Base-by-base conservation (phyloP, 2,888 invertebrate genomes). In the Acronicta leporina region DNA sequence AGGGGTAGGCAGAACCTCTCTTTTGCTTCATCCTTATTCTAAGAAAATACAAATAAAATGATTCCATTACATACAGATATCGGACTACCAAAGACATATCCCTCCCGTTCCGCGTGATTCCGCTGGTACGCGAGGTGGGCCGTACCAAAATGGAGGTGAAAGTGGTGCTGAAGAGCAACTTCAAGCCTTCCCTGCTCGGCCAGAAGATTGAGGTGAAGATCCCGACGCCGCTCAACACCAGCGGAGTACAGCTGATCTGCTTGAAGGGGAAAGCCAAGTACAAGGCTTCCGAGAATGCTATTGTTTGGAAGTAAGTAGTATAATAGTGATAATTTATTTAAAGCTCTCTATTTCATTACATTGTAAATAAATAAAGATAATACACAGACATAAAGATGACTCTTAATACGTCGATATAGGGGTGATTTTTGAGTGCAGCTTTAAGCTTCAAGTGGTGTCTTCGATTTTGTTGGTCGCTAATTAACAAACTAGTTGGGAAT, bases 141-240 rank as follows among this genome's bases (percentile, higher is more conserved):
- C 97, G 99, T 76, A 99, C 99, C 81, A 99, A 99, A 94, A 99
- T 99, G 99, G 99, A 99, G 90, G 99, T 99, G 0, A 99, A 99
- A 89, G 99, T 99, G 13, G 99, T 99, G 0, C 95, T 99, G 54
- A 99, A 99, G 94, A 99, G 99, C 63, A 99, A 99, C 94, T 99
- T 99, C 92, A 99, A 99, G 91, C 99, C 99, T 0, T 99, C 99
- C 0, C 94, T 99, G 47, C 95, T 99, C 16, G 99, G 99, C 0
- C 99, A 99, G 94, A 99, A 99, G 95, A 99, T 99, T 62, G 99
- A 99, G 94, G 99, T 99, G 35, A 98, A 99, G 90, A 99, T 99
- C 78, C 99, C 99, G 3, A 99, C 99, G 0, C 99, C 99, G 5
- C 95, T 99, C 45, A 99, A 99, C 90, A 99, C 99, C 0, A 99